Conservation (phyloP, 2,113 vertebrate genomes). For the Trichechus manatus region DNA sequence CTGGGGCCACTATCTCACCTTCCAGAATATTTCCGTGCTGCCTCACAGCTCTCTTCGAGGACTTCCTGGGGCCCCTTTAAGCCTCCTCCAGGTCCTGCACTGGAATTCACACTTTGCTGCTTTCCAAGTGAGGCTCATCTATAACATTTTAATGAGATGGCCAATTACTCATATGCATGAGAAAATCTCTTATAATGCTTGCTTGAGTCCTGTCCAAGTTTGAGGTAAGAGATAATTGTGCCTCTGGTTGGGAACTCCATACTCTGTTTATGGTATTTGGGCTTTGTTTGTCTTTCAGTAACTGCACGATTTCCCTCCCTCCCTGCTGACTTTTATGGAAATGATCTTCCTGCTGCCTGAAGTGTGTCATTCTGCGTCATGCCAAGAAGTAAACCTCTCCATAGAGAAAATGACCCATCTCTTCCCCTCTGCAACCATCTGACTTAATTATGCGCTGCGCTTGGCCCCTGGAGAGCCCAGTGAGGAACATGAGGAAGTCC, state of each 20-base stretch:
- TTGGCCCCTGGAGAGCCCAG: conserved; percentile 78
- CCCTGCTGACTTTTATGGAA: conserved; percentile 64
- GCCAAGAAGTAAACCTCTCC: conserved; percentile 80
- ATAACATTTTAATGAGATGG: conserved; percentile 84
- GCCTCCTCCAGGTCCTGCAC: conserved; percentile 42
- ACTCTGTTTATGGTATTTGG: conserved; percentile 79
- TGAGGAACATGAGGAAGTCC: conserved; percentile 84
- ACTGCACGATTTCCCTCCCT: conserved; percentile 67
- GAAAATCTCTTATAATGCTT: conserved; percentile 80
- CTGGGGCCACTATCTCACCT: not conserved
- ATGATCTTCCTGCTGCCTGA: conserved; percentile 80
- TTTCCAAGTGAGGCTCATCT: conserved; percentile 84
- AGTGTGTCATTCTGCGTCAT: conserved; percentile 74
- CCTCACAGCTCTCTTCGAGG: not conserved
- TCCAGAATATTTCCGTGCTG: not conserved
- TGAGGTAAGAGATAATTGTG: conserved; percentile 85
- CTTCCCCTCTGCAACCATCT: conserved; percentile 76
- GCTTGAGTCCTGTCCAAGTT: conserved; percentile 63
- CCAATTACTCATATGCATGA: conserved; percentile 85
- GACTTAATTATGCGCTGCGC: conserved; percentile 78
- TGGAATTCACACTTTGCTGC: conserved; percentile 79
- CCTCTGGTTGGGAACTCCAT: conserved; percentile 77
- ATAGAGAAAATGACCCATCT: conserved; percentile 80
- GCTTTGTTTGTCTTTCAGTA: conserved; percentile 76
- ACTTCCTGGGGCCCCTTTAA: conserved; percentile 52